These are phyloP conservation scores for Limnodromus scolopaceus DNA, from an alignment of 2,797 vertebrate genomes.

Conservation along the genomic window DNA sequence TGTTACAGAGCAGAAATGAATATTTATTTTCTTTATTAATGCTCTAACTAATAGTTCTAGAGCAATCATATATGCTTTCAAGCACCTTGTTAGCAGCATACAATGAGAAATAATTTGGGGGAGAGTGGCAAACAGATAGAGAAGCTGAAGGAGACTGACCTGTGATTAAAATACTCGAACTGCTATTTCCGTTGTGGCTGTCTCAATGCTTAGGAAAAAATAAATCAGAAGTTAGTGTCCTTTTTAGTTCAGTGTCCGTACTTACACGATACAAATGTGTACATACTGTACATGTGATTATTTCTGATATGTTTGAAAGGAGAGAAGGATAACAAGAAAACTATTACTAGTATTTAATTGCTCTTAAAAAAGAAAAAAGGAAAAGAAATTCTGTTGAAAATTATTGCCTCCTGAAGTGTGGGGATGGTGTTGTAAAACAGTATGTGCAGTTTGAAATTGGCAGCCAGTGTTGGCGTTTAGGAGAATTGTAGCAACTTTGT, in stretches of 20 bases:
- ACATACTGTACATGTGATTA: neutral
- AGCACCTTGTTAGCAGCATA: neutral
- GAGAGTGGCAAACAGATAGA: neutral
- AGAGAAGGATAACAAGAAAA: neutral
- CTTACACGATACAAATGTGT: fast-evolving
- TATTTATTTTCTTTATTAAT: neutral
- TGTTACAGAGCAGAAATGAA: neutral
- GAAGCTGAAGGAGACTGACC: neutral
- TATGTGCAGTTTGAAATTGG: neutral
- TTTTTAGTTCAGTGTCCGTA: neutral
- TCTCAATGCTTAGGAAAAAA: neutral
- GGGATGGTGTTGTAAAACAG: neutral
- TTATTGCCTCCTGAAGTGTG: neutral
- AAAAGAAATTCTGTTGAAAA: neutral
- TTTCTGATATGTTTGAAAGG: neutral
- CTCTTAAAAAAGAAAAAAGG: neutral
- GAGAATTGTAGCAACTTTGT: neutral
- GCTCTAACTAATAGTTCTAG: neutral
- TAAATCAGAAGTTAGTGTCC: neutral
- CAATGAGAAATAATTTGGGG: neutral
- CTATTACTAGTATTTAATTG: neutral
- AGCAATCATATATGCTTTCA: neutral
- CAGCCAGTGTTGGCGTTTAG: neutral
- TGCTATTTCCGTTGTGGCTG: neutral
- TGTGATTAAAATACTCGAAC: neutral